Base-by-base conservation (phyloP, 2,888 invertebrate species). In the Hyalella azteca region DNA sequence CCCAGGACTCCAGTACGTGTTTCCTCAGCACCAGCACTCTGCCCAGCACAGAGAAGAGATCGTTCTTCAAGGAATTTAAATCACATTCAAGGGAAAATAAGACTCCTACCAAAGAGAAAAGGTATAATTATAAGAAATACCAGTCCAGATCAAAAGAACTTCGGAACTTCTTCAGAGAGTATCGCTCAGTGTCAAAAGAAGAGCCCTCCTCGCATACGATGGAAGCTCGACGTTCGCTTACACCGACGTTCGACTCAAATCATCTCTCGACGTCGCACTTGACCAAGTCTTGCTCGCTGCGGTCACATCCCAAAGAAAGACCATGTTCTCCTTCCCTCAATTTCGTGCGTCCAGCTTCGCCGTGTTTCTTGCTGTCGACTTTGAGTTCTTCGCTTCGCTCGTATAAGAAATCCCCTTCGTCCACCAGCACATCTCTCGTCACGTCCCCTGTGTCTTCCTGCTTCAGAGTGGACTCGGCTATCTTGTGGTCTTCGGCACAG, bases 401-500 rank as follows among this genome's bases (percentile, higher is more conserved):
- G 2, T 36, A 66, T n/a, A 66, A 66, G 26, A 75, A 75, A 32
- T 39, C 78, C 19, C 48, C 78, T 26, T 60, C 78, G 19, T 78
- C 78, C 29, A 41, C 40, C 5, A 26, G 32, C 29, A 60, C 60
- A 15, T 79, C 79, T 15, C 49, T 45, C 22, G 77, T 78, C 32
- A 77, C 81, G 66, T 79, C 79, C 26, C 82, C 81, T 40, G 73
- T 79, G 73, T 36, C 41, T 22, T 39, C 78, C 5, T n/a, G 66
- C n/a, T 82, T 79, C 77, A 66, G 81, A 32, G 73, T 83, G 36
- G 83, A 83, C 75, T 81, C 81, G 19, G 83, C 81, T 5, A 79
- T 83, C 32, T 77, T 83, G 36, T 83, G 83, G 83, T 79, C 82
- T 1, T 82, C 83, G 39, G 81, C 81, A 9, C 40, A 75, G 29